Base-by-base conservation (phyloP, 2,797 vertebrate genomes). In the Artibeus lituratus region DNA sequence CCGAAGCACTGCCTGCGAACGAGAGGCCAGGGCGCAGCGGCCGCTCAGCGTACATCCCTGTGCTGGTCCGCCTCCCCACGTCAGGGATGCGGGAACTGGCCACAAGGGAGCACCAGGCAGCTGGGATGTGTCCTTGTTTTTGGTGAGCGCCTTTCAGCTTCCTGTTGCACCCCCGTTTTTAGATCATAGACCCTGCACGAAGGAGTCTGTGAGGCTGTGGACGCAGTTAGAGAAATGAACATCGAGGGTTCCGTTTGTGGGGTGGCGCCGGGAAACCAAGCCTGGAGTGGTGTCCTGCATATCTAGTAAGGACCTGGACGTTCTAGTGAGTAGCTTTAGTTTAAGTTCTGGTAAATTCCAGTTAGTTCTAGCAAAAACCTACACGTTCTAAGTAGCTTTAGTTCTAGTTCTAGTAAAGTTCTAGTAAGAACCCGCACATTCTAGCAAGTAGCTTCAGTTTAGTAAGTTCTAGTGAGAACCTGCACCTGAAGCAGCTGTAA, bases 1-100 rank as follows among this genome's bases (percentile, higher is more conserved):
- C 99, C 99, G 24, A 99, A 99, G 97, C 99, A 99, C 98, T 99
- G 99, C 98, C 99, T 99, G 91, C 0, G 95, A 94, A 6, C 44
- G 10, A 42, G 82, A 7, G 95, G 44, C 39, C 19, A 15, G 5
- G 24, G 51, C 10, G 6, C 24, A 53, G 42, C 1, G 12, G 18
- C 55, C 4, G 11, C 11, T 62, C 59, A 62, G 29, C 0, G 59
- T 11, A 11, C 24, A 5, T 59, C 29, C 59, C 59, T 32, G 15
- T 5, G 5, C 24, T 0, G 15, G 59, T 29, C 59, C 0, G 26
- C 10, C 59, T 32, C 59, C 29, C 10, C 4, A 32, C 5, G 2
- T 62, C 10, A 3, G 29, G 12, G 0, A 16, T 21, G 55, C 0
- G 5, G 35, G 24, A 62, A 16, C 19, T 1, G 22, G 26, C 16